Evolutionary conservation across 53 echinoderm and acorn worm genomes (phyloP), one percentile per base, ranked within the genome.

Genomic region (Hippasteria phrygiana): DNA sequence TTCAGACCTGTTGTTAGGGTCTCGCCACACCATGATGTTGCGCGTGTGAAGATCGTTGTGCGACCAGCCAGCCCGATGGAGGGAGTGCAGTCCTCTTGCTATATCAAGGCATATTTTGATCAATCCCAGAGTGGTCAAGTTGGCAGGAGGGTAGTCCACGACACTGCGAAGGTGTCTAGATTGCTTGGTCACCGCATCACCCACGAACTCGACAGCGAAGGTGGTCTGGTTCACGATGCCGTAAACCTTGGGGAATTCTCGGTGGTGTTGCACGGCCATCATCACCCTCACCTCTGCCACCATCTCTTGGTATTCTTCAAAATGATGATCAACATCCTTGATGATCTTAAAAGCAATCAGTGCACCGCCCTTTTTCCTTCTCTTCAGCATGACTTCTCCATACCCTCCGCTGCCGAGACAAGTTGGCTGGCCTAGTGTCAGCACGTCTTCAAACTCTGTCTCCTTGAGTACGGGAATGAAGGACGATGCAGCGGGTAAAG

Each of bases 101-200:
- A 74, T 46, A 28, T 74, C 74, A 43, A 74, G 74, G 45, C 74
- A 74, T 24, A 74, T 74, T n/a, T 74, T 41, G 29, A 74, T 45
- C 74, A n/a, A 74, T 12, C 45, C 74, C n/a, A 74, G 29, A n/a
- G 42, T 13, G 12, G 28, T 34, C 42, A 74, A 26, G 42, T 43
- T 74, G 28, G 74, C 74, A 24, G 74, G 74, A 74, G 74, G 31
- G 10, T 45, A 12, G 4, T 41, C 12, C 43, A 74, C 43, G 13
- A 74, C 3, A 43, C 43, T 31, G 28, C 45, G 38, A 10, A 74
- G 46, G 28, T n/a, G 9, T 26, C 42, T 73, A 8, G 74, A 43
- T 42, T 43, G 20, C 22, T 5, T 39, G 6, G 74, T 42, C 5
- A 73, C 42, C 40, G 74, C 17, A 73, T 73, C 74, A n/a, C 74